Conservation (phyloP, 2,888 invertebrate species). For the Drosophila paranaensis region DNA sequence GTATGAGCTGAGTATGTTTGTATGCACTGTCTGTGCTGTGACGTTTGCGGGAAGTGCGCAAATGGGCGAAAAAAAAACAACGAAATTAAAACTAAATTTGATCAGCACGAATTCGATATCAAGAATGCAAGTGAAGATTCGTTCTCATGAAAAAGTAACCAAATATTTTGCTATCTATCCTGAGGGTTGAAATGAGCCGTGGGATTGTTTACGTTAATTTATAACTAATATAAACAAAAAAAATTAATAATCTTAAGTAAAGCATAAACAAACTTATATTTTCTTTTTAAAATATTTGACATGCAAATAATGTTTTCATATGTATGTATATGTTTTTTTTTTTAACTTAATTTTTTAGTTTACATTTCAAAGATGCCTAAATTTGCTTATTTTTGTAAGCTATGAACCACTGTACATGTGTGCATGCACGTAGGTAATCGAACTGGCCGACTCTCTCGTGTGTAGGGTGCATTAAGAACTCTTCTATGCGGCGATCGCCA, state of each 20-base stretch:
- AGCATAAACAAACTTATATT: no score
- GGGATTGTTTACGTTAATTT: no score
- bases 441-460: slow-evolving; percentile 6
- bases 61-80: slow-evolving; percentile 1
- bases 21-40: slow-evolving; percentile 12
- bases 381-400: no score
- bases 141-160: neutral
- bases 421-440: neutral
- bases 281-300: no score
- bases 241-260: no score
- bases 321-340: no score
- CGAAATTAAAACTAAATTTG: slow-evolving; percentile 3
- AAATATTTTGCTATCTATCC: neutral
- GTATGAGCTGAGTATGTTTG: neutral
- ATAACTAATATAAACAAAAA: no score
- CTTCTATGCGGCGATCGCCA: slow-evolving; percentile 44
- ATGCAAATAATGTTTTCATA: no score
- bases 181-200: neutral
- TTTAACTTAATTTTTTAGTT: no score
- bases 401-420: no score
- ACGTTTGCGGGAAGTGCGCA: slow-evolving; percentile 41
- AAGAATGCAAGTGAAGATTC: neutral
- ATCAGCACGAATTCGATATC: slow-evolving; percentile 6
- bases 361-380: no score
- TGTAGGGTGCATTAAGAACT: slow-evolving; percentile 27